Conservation (phyloP, 2,113 vertebrate genomes). For the Anarhynchus alexandrinus region DNA sequence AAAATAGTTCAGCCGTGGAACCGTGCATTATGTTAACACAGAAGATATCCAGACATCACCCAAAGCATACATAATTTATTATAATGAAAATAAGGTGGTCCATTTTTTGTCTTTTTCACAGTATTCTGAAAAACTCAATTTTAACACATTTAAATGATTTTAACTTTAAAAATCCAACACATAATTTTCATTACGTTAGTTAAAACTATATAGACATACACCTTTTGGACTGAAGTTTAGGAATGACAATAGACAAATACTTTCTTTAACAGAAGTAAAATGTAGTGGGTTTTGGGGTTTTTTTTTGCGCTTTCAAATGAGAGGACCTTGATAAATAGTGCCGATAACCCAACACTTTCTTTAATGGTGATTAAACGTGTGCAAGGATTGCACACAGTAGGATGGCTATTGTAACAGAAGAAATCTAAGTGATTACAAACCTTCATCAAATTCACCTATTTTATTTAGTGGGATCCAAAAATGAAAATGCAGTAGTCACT, state of each 20-base stretch:
- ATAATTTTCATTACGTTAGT: neutral
- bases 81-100: neutral
- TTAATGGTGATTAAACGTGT: neutral
- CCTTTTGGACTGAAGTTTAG: neutral
- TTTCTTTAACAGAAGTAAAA: neutral
- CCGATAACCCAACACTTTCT: neutral
- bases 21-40: neutral
- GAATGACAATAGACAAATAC: neutral
- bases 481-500: neutral
- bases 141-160: neutral
- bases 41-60: neutral
- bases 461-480: neutral
- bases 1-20: neutral
- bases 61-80: neutral
- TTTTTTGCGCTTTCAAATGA: neutral
- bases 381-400: neutral
- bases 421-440: neutral
- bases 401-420: neutral
- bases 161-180: neutral
- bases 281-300: neutral
- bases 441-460: neutral
- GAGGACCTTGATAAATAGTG: neutral
- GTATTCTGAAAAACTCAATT: neutral
- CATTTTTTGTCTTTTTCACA: neutral
- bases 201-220: neutral